These are phyloP conservation scores for Erethizon dorsatum DNA, from an alignment of 2,797 vertebrate genomes.

Conservation along the genomic window DNA sequence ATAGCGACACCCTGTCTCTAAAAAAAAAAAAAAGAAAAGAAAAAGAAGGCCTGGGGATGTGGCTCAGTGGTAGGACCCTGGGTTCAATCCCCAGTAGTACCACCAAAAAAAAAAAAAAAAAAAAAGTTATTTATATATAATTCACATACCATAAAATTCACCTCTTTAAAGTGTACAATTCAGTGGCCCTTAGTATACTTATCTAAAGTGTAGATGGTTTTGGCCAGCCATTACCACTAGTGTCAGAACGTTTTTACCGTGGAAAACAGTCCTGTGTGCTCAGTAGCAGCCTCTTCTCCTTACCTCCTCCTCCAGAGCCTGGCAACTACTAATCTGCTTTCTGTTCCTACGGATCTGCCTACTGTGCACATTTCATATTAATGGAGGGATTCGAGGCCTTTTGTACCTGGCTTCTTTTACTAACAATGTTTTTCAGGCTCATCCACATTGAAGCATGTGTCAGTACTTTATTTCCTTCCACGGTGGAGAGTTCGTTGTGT, in stretches of 20 bases:
- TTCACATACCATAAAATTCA: constrained; percentile 2
- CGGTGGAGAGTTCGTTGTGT: background rate
- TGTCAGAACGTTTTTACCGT: constrained; percentile 17
- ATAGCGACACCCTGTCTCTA: background rate
- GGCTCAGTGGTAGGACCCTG: background rate
- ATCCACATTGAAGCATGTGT: background rate
- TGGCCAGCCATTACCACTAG: background rate
- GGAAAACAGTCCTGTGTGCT: background rate
- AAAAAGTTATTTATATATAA: background rate
- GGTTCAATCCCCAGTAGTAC: background rate
- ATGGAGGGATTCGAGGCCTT: background rate
- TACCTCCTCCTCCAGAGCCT: background rate
- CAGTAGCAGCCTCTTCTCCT: no score
- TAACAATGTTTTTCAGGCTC: constrained; percentile 19
- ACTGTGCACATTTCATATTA: background rate
- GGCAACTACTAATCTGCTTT: background rate
- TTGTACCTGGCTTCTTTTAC: constrained; percentile 15
- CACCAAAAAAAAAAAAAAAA: background rate
- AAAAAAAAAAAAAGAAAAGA: background rate
- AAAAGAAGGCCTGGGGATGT: background rate
- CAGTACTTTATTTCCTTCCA: background rate
- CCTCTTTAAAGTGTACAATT: background rate
- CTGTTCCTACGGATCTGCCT: background rate
- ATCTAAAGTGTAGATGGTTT: background rate
- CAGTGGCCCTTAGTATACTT: background rate